Base-by-base conservation (phyloP, 2,113 vertebrate species). In the Nyctibius bracteatus region DNA sequence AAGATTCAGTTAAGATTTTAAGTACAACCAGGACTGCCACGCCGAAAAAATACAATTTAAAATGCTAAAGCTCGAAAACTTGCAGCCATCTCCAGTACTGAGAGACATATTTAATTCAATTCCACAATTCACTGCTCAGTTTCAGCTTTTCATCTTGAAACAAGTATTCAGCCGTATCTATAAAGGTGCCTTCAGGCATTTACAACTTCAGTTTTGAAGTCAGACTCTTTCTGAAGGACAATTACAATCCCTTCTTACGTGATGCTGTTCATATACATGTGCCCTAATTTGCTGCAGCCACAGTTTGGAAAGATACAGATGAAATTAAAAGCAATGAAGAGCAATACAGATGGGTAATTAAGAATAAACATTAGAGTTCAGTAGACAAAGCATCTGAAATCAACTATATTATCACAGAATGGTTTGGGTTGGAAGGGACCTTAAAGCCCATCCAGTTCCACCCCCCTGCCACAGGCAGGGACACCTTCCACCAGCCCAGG, bases 191-290 rank as follows among this genome's bases (percentile, higher is more conserved):
- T 73, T 30, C 77, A 54, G 73, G 59, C 47, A 58, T 21, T 73
- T 19, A 12, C 55, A 68, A 28, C 14, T 17, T 27, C 47, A 14
- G 15, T 17, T 91, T 19, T 47, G 46, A 44, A 44, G 75, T 12
- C 73, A 54, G 55, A 18, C 35, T 44, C 2, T 30, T 37, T 39
- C 46, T 52, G 41, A 62, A 59, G 57, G 72, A 68, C 73, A 83
- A 49, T 24, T 44, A 55, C 43, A 23, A 35, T 1, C 47, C 44
- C 15, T 46, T 57, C 72, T 61, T 1, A 6, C 17, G 7, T 2
- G 19, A 52, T 3, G 24, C 27, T 43, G 0, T 8, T 30, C 0
- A 20, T 6, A 59, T 3, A 33, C 16, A 8, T 1, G 10, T 9
- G 37, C 44, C 35, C 20, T 35, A 13, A 86, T 66, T 4, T 44